Evolutionary conservation across 2,888 invertebrate species (phyloP), one percentile per base, ranked within the genome.

Genomic region (Bellardia pandia): DNA sequence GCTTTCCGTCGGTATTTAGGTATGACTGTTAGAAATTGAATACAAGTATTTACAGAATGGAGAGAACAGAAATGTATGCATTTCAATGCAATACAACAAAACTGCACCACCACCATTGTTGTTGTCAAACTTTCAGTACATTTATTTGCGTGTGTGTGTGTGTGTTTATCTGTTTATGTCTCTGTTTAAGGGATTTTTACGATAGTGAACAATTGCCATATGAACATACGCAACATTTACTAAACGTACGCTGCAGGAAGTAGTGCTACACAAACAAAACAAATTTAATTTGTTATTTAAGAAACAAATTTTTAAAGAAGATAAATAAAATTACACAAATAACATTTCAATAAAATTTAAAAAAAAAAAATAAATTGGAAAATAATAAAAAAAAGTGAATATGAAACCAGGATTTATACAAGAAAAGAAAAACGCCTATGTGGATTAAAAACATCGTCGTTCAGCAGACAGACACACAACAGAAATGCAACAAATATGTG

Each of bases 231-330:
- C 91, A 92, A 91, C 92, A 92, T 92, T 92, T 91, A 91, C 91
- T 89, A 92, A 92, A 88, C 89, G 92, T 90, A 90, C 92, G 91
- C 92, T 88, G 92, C 91, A 91, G 92, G 91, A 92, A 92, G 89
- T 85, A 86, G 91, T 91, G 91, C 91, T 82, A 82, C 81, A 86
- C 75, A 69, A 82, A 88, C 45, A 78, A 71, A 69, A 85, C 75
- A 75, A 75, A 80, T 80, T 80, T n/a, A 80, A 75, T 85, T 79
- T 85, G 85, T 80, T 78, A 48, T 56, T 76, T 48, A 40, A 66
- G 58, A 58, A 62, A 11, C 45, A 30, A 23, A 51, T 23, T 56
- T 33, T 40, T 14, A 14, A 53, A 66, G n/a, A 58, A 69, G 69
- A 53, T 51, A 53, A 40, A 68, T 56, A 72, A 66, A 77, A 53